phyloP scores from a whole-genome alignment of 1,140 invertebrate species.

The Diuraphis noxia region DNA sequence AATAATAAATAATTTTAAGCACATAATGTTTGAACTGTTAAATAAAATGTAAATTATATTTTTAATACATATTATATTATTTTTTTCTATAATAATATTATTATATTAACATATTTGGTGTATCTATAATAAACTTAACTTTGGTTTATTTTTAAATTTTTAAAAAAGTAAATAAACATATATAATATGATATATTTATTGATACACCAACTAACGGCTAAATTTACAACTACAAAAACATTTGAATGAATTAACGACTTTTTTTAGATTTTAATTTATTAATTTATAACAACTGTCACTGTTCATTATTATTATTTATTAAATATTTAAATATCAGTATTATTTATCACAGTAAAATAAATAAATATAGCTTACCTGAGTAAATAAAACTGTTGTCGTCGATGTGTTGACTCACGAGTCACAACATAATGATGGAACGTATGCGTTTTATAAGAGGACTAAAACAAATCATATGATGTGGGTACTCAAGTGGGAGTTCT shows the following conservation, averaged over 20 bases:
- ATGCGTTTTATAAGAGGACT: conserved; percentile 38
- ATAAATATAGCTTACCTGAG: neutral
- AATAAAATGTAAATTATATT: neutral
- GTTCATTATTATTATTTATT: neutral
- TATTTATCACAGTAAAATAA: neutral
- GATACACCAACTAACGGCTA: neutral
- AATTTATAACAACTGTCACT: neutral
- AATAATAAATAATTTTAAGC: too few relatives aligned
- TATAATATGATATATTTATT: neutral
- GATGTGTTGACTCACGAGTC: conserved; percentile 15
- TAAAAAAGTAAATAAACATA: too few relatives aligned
- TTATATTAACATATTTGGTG: neutral
- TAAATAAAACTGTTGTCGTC: neutral
- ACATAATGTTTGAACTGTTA: too few relatives aligned
- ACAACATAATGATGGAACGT: neutral
- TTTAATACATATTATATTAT: too few relatives aligned
- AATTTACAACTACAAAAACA: neutral
- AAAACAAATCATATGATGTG: neutral
- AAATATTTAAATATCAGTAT: neutral
- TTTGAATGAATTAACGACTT: neutral
- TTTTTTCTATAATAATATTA: too few relatives aligned
- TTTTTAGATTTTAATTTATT: neutral
- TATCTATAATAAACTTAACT: neutral
- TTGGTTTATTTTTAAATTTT: too few relatives aligned
- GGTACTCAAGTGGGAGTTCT: neutral